Conservation (phyloP, 2,113 vertebrate genomes). For the Oostethus manadensis region DNA sequence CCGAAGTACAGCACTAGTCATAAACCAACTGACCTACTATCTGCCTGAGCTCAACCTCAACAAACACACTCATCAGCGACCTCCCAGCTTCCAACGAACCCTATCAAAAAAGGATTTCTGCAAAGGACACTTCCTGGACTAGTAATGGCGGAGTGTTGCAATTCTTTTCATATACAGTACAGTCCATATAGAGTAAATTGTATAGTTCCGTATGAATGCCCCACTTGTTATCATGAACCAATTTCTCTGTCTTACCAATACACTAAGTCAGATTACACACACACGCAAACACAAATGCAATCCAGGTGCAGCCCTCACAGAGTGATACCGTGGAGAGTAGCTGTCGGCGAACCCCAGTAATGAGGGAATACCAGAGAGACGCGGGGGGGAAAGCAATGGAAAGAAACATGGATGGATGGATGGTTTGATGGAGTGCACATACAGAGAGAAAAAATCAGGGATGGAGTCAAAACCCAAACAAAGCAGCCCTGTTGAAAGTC, state of each 20-base stretch:
- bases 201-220: neutral
- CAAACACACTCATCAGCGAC: neutral
- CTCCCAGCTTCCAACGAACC: neutral
- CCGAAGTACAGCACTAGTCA: too few relatives aligned
- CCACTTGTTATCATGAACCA: neutral
- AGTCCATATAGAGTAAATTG: too few relatives aligned
- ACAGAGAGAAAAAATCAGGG: conserved; percentile 20
- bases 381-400: conserved; percentile 37
- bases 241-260: neutral
- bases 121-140: neutral
- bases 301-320: conserved; percentile 15
- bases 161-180: too few relatives aligned
- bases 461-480: conserved; percentile 47
- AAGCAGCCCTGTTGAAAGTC: conserved; percentile 13
- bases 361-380: conserved; percentile 42
- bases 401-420: conserved; percentile 36
- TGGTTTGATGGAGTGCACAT: conserved; percentile 10
- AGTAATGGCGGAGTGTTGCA: too few relatives aligned
- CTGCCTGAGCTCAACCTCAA: too few relatives aligned
- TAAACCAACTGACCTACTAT: too few relatives aligned
- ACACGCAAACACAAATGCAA: conserved; percentile 19
- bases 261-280: neutral
- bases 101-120: too few relatives aligned
- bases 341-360: conserved; percentile 28
- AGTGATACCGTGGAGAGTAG: conserved; percentile 17